Evolutionary conservation across 2,113 vertebrate genomes (phyloP), one percentile per base, ranked within the genome.

Genomic region (Cyanoderma ruficeps): DNA sequence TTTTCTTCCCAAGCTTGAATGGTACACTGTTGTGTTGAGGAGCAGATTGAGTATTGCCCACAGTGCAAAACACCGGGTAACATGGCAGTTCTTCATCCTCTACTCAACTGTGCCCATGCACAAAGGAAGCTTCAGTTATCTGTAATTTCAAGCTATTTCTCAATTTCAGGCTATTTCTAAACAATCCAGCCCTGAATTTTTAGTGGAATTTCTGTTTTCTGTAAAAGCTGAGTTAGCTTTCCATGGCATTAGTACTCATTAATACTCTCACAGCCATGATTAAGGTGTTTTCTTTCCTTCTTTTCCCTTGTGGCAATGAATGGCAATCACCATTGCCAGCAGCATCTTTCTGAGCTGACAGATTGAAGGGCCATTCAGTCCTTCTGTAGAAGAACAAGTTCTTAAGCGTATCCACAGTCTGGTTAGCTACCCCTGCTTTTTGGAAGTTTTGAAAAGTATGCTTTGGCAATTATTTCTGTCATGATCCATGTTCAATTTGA

Each of bases 401-500:
- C 28, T 69, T 11, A 47, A 47, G 19, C 72, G 52, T 39, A 67
- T 53, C 74, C 18, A 31, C 4, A 61, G 1, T 28, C n/a, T 6
- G 20, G 35, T 47, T 88, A 59, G 17, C 44, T 86, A 20, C 10
- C 15, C 9, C 13, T 61, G 15, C 22, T 92, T 42, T 88, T 80
- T 57, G 33, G 60, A 53, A 25, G n/a, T 59, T 72, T 87, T 39
- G 17, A 63, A n/a, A 57, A 50, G 3, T 64, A 16, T 41, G 15
- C 22, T 49, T 64, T 74, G 42, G 28, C 42, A 69, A n/a, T 87
- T 55, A 42, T 4, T 61, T 92, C 15, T 6, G 9, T 63, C 4
- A 6, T 46, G 14, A 57, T 70, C 50, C 0, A 0, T 31, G 13
- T 50, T 89, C 37, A 41, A 0, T 70, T 16, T 77, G 68, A 13